Evolutionary conservation across 2,888 invertebrate genomes (phyloP).

Genomic region (Volucella inanis): DNA sequence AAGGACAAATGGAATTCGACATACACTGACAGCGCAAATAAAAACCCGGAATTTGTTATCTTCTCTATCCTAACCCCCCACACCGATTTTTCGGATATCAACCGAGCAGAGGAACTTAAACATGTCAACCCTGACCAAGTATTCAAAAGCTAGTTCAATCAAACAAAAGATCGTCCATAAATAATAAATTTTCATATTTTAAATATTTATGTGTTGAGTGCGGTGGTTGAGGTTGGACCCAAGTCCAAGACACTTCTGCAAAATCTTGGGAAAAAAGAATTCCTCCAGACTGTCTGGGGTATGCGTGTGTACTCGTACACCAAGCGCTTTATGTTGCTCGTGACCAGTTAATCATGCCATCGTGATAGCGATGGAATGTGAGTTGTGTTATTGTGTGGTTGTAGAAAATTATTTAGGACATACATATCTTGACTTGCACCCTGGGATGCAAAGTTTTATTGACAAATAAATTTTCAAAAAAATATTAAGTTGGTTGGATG

Average conservation of each 20-base stretch:
- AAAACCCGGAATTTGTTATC: slow-evolving; percentile 1
- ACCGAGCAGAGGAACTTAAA: slow-evolving; percentile 31
- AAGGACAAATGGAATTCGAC: slow-evolving; percentile 28
- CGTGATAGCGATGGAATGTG: slow-evolving; percentile 41
- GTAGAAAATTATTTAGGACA: slow-evolving; percentile 57
- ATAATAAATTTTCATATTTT: slow-evolving; percentile 55
- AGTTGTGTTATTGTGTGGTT: slow-evolving; percentile 15
- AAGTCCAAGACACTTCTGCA: too few relatives aligned
- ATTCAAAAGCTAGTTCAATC: slow-evolving; percentile 41
- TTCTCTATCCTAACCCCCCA: background rate
- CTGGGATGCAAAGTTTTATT: slow-evolving; percentile 14
- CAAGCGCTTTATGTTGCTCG: background rate
- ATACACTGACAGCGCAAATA: slow-evolving; percentile 37
- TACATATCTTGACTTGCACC: background rate
- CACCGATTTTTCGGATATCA: too few relatives aligned
- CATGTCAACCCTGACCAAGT: slow-evolving; percentile 53
- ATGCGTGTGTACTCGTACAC: background rate
- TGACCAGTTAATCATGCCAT: background rate
- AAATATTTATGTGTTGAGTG: slow-evolving; percentile 53
- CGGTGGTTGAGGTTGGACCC: background rate
- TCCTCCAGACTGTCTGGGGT: background rate
- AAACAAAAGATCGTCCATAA: slow-evolving; percentile 58
- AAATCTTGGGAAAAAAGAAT: slow-evolving; percentile 18
- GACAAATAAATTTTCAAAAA: too few relatives aligned
- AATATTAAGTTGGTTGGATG: too few relatives aligned